Evolutionary conservation across 1,140 invertebrate species (phyloP), one percentile per base, ranked within the genome.

Genomic region (Bradynema listronoti): DNA sequence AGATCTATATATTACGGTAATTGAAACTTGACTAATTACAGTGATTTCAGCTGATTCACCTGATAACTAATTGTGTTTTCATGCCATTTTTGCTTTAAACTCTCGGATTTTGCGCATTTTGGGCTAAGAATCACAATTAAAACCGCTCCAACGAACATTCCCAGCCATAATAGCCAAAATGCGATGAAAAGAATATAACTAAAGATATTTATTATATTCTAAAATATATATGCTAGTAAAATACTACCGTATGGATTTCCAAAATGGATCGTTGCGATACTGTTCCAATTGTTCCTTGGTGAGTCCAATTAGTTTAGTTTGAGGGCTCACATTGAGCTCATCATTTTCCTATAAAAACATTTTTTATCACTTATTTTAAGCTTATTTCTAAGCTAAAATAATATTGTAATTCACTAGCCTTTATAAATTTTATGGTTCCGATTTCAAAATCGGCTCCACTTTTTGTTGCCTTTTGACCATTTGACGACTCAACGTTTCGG

Each of bases 231-330:
- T 9, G 7, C 49, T 7, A 4, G 16, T 50, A 25, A n/a, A 30
- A 22, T 2, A 32, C 41, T 59, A 75, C 61, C 71, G 66, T 19
- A 78, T 53, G n/a, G 72, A 51, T 55, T 76, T 76, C 73, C 73
- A 78, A 43, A 73, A 68, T 4, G 73, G 73, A 56, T 76, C 72
- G 59, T 76, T 76, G 11, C 69, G 45, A 53, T 78, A 76, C 47
- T 72, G 68, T 50, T 76, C 73, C 7, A 76, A 47, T 41, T 76
- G 72, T 33, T 76, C 73, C 58, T 76, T 76, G 9, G 73, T 76
- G 34, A 76, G 49, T 16, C 73, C 73, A 41, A 76, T 73, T 29
- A 72, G 32, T 49, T 74, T 74, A 16, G 68, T 57, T n/a, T n/a
- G n/a, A n/a, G n/a, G n/a, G n/a, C n/a, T n/a, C n/a, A n/a, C n/a